Conservation (phyloP, 2,797 vertebrate genomes). For the Poeciliopsis paucimaculata region DNA sequence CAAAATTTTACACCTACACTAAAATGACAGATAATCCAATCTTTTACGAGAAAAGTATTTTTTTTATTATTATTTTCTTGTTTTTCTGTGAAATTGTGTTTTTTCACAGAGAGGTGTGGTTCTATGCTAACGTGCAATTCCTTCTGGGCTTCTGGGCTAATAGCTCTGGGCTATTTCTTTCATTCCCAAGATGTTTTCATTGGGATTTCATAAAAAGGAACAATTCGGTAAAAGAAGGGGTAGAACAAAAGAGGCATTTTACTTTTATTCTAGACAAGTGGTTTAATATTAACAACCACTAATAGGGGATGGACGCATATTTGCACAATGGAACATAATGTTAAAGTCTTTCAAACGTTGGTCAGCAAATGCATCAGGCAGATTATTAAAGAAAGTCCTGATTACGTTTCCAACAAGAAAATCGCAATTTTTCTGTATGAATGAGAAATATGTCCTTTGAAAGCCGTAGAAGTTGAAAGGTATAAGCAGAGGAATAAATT, state of each 20-base stretch:
- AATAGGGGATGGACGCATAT: conserved; percentile 42
- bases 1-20: neutral
- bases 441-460: neutral
- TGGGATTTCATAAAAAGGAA: conserved; percentile 41
- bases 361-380: conserved; percentile 4
- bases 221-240: conserved; percentile 15
- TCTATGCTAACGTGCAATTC: conserved; percentile 37
- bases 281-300: conserved; percentile 40
- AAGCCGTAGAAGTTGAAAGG: conserved; percentile 12
- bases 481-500: conserved; percentile 27
- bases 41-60: neutral
- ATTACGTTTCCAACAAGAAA: conserved; percentile 9
- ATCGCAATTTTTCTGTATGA: conserved; percentile 7
- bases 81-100: conserved; percentile 11
- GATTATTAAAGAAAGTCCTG: conserved; percentile 9
- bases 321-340: conserved; percentile 35
- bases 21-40: conserved; percentile 5
- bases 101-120: conserved; percentile 24
- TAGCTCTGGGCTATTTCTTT: conserved; percentile 40
- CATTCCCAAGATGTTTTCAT: conserved; percentile 15
- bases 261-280: conserved; percentile 25
- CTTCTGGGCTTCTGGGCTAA: conserved; percentile 16
- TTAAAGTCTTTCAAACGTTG: conserved; percentile 23
- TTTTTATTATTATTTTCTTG: conserved; percentile 1
- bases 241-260: conserved; percentile 22